Base-by-base conservation (phyloP, 2,113 vertebrate species). In the Pelecanus crispus region DNA sequence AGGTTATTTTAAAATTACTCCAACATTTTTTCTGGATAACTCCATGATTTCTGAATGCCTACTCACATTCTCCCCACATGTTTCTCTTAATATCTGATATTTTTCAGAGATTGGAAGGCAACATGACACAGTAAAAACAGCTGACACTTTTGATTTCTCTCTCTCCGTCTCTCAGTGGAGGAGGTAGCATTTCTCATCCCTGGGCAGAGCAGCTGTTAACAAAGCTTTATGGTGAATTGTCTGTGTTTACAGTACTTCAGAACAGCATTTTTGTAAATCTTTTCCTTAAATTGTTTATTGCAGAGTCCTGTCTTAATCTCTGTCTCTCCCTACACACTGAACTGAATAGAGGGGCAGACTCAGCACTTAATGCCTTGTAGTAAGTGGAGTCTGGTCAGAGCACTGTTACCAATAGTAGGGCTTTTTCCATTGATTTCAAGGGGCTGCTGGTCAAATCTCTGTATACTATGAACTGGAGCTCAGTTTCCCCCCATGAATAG, bases 61-160 rank as follows among this genome's bases (percentile, higher is more conserved):
- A 72, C 50, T 93, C 19, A 29, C 58, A 42, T 93, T 92, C 82
- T 93, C 73, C n/a, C 62, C 70, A 38, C 42, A 25, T 63, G 31
- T 87, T 94, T 88, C 58, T 86, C 75, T 90, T 94, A 87, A 79
- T 73, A 68, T 65, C 61, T 95, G 78, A 67, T 95, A 78, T 94
- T 95, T 93, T 95, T 94, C 81, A 92, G 50, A 91, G 59, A 44
- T 45, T 91, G 82, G 70, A 94, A 91, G 70, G 78, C 53, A 90
- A 66, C 58, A n/a, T 86, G 93, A 26, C 38, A 14, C 42, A 84
- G 87, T 83, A 74, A 95, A 92, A 96, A 47, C 63, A 92, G 86
- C 78, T 89, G 83, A 67, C 47, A 25, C 42, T 11, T 93, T 89
- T 86, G 44, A 88, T 95, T 96, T 94, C 59, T 80, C 29, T 80